A percentile compares a stretch with the other conserved stretches of the same genome.
Evolutionary conservation across 1,140 invertebrate genomes (phyloP).

Genomic region (Pseudomyrmex cubaensis): DNA sequence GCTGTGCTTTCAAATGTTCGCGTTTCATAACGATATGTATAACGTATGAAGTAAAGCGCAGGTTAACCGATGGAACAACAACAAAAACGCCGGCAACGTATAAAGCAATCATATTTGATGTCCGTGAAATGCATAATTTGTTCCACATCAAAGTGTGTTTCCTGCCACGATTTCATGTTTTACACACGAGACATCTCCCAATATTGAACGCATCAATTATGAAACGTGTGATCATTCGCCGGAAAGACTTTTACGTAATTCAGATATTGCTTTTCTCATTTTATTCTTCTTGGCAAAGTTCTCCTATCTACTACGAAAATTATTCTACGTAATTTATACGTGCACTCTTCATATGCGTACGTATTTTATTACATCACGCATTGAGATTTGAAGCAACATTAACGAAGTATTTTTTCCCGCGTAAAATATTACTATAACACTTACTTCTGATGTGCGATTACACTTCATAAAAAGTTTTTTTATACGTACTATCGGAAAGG

Average conservation of each 20-base stretch:
- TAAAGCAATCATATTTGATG: slow-evolving; percentile 48
- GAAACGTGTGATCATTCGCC: not conserved
- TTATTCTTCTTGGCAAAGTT: too few species aligned
- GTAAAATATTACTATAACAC: not conserved
- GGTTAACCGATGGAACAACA: slow-evolving; percentile 20
- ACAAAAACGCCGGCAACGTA: slow-evolving; percentile 29
- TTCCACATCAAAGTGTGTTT: slow-evolving; percentile 18
- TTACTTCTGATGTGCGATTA: not conserved
- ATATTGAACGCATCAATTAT: slow-evolving; percentile 38
- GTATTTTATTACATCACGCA: not conserved
- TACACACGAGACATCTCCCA: slow-evolving; percentile 16
- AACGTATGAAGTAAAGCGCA: slow-evolving; percentile 34
- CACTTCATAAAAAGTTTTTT: slow-evolving; percentile 19
- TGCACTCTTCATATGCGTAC: too few species aligned
- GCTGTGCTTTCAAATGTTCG: slow-evolving; percentile 15
- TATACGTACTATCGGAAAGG: not conserved
- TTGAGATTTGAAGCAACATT: not conserved
- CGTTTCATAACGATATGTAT: slow-evolving; percentile 23
- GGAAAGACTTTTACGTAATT: too few species aligned
- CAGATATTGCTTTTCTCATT: too few species aligned
- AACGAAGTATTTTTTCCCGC: not conserved
- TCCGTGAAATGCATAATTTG: slow-evolving; percentile 46
- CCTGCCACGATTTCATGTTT: slow-evolving; percentile 34
- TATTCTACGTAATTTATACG: not conserved
- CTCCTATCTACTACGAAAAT: not conserved